phyloP scores from a whole-genome alignment of 2,888 invertebrate species.

The Spilarctia lutea region DNA sequence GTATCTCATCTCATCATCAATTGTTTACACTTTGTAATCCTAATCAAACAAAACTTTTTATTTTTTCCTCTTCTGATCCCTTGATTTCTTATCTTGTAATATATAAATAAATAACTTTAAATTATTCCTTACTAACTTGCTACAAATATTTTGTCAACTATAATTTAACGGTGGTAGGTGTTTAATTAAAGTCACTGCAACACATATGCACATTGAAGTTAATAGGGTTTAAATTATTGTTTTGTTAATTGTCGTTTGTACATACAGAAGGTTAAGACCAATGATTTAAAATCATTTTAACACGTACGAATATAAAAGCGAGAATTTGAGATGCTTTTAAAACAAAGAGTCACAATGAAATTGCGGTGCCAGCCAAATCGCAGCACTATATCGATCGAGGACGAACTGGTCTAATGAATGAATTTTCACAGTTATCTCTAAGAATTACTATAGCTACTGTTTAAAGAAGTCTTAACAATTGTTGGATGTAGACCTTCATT shows the following conservation, averaged over 20 bases:
- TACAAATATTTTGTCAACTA: too few relatives aligned
- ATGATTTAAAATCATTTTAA: background rate
- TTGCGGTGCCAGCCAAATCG: background rate
- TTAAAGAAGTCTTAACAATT: too few relatives aligned
- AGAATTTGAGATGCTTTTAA: background rate
- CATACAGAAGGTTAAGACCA: too few relatives aligned
- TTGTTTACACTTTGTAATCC: too few relatives aligned
- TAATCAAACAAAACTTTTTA: too few relatives aligned
- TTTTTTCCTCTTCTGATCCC: too few relatives aligned
- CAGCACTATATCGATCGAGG: background rate
- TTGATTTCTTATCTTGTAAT: too few relatives aligned
- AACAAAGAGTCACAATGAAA: background rate
- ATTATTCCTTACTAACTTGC: too few relatives aligned
- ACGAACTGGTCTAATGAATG: background rate
- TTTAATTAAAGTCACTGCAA: background rate
- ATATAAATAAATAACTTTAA: too few relatives aligned
- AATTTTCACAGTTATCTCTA: background rate
- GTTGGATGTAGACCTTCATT: background rate
- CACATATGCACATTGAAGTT: background rate
- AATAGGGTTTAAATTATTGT: background rate
- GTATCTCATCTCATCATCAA: too few relatives aligned
- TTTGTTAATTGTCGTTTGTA: background rate
- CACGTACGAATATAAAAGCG: background rate
- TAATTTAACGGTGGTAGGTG: background rate
- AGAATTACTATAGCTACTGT: background rate